Conservation (phyloP, 2,797 vertebrate genomes). For the Acanthornis magna region DNA sequence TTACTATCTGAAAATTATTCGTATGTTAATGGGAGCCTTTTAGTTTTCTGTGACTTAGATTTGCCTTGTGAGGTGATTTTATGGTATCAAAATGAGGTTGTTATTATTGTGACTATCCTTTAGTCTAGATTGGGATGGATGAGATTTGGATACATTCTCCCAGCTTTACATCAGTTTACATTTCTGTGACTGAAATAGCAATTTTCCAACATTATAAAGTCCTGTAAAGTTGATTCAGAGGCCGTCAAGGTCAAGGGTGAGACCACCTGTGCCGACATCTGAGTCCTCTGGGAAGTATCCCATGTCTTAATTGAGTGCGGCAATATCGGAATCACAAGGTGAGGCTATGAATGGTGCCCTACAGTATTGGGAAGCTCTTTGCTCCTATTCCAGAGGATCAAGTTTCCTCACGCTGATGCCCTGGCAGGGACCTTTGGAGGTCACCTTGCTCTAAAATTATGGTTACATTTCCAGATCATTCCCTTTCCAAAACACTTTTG, state of each 20-base stretch:
- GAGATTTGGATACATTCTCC: background rate
- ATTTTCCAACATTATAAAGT: background rate
- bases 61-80: background rate
- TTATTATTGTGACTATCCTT: background rate
- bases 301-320: background rate
- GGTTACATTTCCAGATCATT: constrained; percentile 49
- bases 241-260: background rate
- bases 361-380: background rate
- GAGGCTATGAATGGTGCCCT: background rate
- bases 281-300: background rate
- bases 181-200: background rate
- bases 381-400: constrained; percentile 27
- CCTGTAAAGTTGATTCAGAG: background rate
- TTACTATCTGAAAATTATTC: background rate
- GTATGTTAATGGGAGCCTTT: background rate
- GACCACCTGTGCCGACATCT: background rate
- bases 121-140: background rate
- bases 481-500: constrained; percentile 34
- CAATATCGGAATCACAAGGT: background rate
- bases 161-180: background rate
- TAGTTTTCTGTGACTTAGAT: background rate
- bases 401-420: constrained; percentile 33
- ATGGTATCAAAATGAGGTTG: background rate
- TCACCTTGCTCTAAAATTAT: constrained; percentile 43
- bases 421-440: constrained; percentile 5